Conservation (phyloP, 2,797 vertebrate species). For the Psittacula echo region DNA sequence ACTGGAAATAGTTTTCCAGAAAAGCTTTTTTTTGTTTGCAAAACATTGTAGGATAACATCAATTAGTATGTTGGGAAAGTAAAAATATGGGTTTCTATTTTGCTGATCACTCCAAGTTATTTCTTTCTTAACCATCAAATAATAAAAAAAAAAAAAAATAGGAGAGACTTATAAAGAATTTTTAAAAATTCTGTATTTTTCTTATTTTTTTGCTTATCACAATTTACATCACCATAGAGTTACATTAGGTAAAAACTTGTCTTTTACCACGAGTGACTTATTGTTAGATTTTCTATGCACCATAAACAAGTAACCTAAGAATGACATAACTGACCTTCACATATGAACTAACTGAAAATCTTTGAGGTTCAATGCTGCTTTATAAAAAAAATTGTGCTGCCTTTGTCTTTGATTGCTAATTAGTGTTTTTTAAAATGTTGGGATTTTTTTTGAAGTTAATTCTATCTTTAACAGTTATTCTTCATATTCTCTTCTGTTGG, state of each 20-base stretch:
- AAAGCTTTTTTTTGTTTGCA: not conserved
- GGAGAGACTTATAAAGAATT: not conserved
- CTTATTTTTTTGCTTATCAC: not conserved
- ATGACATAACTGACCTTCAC: not conserved
- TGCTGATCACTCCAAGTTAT: not conserved
- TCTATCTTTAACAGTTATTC: not conserved
- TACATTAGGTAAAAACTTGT: not conserved
- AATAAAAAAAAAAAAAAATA: not conserved
- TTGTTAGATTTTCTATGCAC: not conserved
- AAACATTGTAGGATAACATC: not conserved
- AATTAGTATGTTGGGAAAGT: not conserved
- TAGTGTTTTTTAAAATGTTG: not conserved
- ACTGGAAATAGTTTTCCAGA: not conserved
- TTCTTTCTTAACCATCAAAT: not conserved
- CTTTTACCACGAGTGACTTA: not conserved
- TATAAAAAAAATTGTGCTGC: not conserved
- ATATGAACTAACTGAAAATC: not conserved
- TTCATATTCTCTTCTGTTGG: not conserved
- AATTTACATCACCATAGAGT: not conserved
- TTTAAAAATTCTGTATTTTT: not conserved
- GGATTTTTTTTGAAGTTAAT: not conserved
- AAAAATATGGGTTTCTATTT: not conserved
- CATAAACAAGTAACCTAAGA: not conserved
- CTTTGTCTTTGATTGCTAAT: not conserved
- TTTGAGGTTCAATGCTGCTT: not conserved